Conservation (phyloP, 2,797 vertebrate genomes). For the Ataeniobius toweri region DNA sequence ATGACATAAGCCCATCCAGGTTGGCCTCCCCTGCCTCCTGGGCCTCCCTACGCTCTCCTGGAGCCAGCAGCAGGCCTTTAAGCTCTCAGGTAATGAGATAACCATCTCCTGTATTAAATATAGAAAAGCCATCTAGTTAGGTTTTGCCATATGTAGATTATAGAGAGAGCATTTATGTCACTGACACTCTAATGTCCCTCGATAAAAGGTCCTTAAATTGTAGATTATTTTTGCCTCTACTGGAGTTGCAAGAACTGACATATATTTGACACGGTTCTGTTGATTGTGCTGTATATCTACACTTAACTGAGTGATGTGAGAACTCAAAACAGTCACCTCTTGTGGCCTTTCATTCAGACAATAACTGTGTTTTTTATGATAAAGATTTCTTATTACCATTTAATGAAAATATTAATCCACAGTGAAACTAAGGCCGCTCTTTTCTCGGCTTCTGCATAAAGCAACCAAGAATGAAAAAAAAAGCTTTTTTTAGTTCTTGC, state of each 20-base stretch:
- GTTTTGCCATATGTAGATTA: background rate
- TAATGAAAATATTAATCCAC: conserved; percentile 6
- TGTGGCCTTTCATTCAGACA: background rate
- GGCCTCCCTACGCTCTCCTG: conserved; percentile 89
- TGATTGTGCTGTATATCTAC: conserved; percentile 4
- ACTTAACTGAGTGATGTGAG: background rate
- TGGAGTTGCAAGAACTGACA: background rate
- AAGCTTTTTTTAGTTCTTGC: conserved; percentile 42
- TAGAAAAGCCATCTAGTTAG: too few species aligned
- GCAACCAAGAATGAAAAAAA: conserved; percentile 31
- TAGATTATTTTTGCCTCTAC: background rate
- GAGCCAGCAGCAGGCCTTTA: conserved; percentile 85
- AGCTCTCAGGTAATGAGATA: conserved; percentile 75
- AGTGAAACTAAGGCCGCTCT: conserved; percentile 19
- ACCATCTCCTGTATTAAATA: background rate
- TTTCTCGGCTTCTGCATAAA: conserved; percentile 34
- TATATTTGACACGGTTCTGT: background rate
- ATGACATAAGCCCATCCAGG: conserved; percentile 45
- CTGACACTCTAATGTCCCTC: background rate
- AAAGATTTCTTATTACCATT: background rate
- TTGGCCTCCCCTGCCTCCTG: conserved; percentile 88
- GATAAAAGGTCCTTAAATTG: background rate
- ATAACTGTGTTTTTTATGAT: background rate
- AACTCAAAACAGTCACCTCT: background rate
- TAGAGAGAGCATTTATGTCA: background rate